These are phyloP conservation scores for Serilophus lunatus DNA, from an alignment of 2,113 vertebrate genomes.

Conservation along the genomic window DNA sequence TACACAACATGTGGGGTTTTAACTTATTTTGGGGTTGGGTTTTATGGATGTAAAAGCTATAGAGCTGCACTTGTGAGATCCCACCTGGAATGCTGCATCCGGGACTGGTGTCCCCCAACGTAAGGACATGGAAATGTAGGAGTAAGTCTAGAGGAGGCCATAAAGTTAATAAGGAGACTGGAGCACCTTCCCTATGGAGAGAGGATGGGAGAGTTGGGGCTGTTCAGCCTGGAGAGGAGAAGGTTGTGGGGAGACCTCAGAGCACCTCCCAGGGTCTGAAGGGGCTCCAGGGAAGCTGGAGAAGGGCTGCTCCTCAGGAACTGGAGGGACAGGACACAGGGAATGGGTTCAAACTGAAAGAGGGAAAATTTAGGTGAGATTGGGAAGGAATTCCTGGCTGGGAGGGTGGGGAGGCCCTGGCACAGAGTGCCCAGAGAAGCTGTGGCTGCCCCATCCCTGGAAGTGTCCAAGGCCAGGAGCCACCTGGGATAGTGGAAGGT, in stretches of 20 bases:
- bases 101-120: fast-evolving
- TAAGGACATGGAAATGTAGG: background rate
- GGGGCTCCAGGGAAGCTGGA: fast-evolving
- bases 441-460: background rate
- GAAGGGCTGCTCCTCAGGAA: background rate
- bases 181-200: background rate
- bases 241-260: background rate
- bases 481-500: background rate
- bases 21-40: background rate
- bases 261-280: background rate
- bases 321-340: fast-evolving
- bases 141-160: background rate
- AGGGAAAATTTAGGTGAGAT: background rate
- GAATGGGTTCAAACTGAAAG: background rate
- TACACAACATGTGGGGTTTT: background rate
- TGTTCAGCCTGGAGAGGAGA: background rate
- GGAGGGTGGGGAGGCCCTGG: background rate
- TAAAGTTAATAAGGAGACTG: too few relatives aligned
- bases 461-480: background rate
- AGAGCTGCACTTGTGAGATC: background rate
- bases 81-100: background rate
- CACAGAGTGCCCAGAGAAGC: background rate
- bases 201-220: background rate
- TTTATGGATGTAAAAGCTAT: background rate
- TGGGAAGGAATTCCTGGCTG: background rate